These are phyloP conservation scores for Myiozetetes cayanensis DNA, from an alignment of 2,113 vertebrate genomes.

Conservation along the genomic window DNA sequence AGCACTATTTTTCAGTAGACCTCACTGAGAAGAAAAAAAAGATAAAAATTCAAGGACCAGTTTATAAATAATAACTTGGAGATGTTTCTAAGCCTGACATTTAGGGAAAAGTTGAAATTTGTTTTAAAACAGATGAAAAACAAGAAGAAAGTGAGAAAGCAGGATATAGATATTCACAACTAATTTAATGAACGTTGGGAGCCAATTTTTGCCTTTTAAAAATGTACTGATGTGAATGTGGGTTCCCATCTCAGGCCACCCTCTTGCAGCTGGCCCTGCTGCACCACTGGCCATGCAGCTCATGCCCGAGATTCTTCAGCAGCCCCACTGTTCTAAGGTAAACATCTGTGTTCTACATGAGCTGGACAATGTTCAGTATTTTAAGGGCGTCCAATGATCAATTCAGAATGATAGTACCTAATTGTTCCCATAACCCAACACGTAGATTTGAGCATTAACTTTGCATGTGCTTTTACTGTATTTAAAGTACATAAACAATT, in stretches of 20 bases:
- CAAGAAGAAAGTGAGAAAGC: neutral
- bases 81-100: neutral
- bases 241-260: neutral
- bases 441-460: neutral
- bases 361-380: rapidly evolving
- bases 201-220: neutral
- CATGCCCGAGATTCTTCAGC: neutral
- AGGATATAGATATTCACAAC: neutral
- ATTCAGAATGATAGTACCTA: neutral
- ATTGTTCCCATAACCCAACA: neutral
- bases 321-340: rapidly evolving
- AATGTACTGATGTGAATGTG: rapidly evolving
- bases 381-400: neutral
- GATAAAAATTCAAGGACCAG: neutral
- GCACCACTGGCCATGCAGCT: rapidly evolving
- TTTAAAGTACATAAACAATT: neutral
- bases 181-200: neutral
- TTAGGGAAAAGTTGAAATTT: neutral
- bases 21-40: neutral
- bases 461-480: neutral
- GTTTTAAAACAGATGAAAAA: neutral
- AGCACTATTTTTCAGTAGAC: neutral
- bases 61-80: neutral
- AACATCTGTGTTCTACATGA: rapidly evolving
- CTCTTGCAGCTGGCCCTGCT: neutral